These are phyloP conservation scores for Siniperca obscura DNA, from an alignment of 2,797 vertebrate genomes.

Conservation along the genomic window DNA sequence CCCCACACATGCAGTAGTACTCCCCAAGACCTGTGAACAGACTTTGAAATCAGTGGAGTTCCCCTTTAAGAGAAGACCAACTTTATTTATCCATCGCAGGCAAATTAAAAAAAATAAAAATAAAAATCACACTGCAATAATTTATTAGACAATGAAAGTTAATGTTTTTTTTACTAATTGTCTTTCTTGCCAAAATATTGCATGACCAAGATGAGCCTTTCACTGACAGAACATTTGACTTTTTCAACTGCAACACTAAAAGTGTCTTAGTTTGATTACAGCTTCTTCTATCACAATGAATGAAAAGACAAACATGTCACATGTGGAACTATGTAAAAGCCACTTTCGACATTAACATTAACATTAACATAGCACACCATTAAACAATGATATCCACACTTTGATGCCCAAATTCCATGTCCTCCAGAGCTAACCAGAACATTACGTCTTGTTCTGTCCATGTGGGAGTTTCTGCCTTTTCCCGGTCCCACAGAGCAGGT, in stretches of 20 bases:
- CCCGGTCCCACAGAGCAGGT: slow-evolving; percentile 71
- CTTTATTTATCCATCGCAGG: not conserved
- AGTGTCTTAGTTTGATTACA: not conserved
- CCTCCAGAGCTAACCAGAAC: not conserved
- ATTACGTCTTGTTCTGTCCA: slow-evolving; percentile 27
- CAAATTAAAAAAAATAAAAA: not conserved
- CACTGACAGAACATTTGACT: not conserved
- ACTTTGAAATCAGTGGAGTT: no score
- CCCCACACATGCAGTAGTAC: not conserved
- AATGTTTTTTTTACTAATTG: no score
- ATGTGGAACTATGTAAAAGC: not conserved
- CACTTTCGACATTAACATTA: not conserved
- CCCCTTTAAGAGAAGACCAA: no score
- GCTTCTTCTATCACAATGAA: not conserved
- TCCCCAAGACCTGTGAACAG: no score
- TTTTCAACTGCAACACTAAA: not conserved
- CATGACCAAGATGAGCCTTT: not conserved
- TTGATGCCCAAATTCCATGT: not conserved
- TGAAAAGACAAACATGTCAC: not conserved
- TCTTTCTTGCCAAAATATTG: not conserved
- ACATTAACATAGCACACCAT: not conserved
- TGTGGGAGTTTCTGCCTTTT: slow-evolving; percentile 72
- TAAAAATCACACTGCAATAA: no score
- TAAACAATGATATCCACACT: slow-evolving; percentile 6
- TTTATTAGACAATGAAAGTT: no score